Conservation (phyloP, 1,140 invertebrate genomes). For the Aphelenchoides fujianensis region DNA sequence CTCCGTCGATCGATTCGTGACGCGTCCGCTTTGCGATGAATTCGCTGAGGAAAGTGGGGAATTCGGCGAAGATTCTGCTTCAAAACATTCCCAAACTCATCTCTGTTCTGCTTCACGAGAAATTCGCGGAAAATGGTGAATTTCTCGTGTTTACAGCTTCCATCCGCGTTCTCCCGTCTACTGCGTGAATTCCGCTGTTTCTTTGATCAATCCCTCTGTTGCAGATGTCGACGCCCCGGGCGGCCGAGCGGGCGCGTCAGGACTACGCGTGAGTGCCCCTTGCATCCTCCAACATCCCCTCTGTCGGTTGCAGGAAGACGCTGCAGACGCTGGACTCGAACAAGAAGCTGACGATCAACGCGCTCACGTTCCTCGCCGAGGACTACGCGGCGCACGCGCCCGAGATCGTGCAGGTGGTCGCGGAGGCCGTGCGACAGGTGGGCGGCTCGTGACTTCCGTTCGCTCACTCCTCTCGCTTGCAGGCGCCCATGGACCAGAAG, state of each 20-base stretch:
- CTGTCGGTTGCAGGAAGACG: conserved; percentile 33
- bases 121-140: too few species aligned
- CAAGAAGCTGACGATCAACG: conserved; percentile 91
- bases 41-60: too few species aligned
- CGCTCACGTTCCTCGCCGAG: conserved; percentile 92
- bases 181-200: neutral
- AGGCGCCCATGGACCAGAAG: conserved; percentile 78
- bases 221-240: neutral
- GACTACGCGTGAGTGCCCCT: neutral
- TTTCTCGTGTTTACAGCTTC: neutral
- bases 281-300: neutral
- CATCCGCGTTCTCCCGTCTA: neutral
- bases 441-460: neutral
- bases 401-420: conserved; percentile 85
- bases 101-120: too few species aligned
- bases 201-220: neutral
- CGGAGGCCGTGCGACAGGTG: conserved; percentile 87
- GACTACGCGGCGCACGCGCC: conserved; percentile 80
- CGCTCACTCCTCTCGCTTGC: conserved; percentile 49
- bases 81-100: too few species aligned
- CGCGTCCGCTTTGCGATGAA: too few species aligned
- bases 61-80: too few species aligned
- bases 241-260: neutral
- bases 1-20: too few species aligned
- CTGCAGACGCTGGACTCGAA: conserved; percentile 82